phyloP scores from a whole-genome alignment of 2,888 invertebrate species.

The Chaetogeoica ovagalla region DNA sequence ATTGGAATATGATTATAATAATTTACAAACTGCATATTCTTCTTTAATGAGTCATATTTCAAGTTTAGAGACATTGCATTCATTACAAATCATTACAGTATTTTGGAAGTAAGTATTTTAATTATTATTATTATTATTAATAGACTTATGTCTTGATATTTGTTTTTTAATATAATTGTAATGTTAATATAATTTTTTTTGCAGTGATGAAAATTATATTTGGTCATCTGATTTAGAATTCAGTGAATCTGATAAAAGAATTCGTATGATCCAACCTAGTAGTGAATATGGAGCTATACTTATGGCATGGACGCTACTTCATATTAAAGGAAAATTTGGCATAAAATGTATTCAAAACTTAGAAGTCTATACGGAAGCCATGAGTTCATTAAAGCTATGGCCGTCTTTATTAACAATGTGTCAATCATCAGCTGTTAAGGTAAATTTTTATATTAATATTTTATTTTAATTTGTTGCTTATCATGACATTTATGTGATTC shows the following conservation, averaged over 20 bases:
- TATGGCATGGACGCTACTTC: conserved; percentile 33
- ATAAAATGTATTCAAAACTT: conserved; percentile 28
- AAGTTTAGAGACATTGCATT: conserved; percentile 47
- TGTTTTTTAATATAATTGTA: no score
- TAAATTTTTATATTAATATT: not conserved
- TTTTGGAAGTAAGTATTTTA: conserved; percentile 38
- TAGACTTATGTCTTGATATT: not conserved
- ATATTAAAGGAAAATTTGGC: conserved; percentile 42
- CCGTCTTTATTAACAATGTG: conserved; percentile 40
- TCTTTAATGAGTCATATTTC: conserved; percentile 39
- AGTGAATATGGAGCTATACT: conserved; percentile 38
- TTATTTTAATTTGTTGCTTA: not conserved
- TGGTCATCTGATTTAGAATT: conserved; percentile 44
- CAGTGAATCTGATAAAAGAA: conserved; percentile 32
- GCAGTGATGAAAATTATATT: conserved; percentile 33
- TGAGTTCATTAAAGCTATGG: conserved; percentile 38
- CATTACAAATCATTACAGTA: conserved; percentile 29
- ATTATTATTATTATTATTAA: conserved; percentile 1
- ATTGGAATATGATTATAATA: conserved; percentile 45
- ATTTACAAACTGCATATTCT: conserved; percentile 25
- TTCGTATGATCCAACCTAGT: conserved; percentile 40
- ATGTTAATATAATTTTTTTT: not conserved
- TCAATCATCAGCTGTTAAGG: conserved; percentile 39
- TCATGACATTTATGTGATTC: not conserved
- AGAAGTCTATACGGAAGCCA: conserved; percentile 37